Evolutionary conservation across 2,888 invertebrate species (phyloP), one percentile per base, ranked within the genome.

Genomic region (Leptopilina drosophilae): DNA sequence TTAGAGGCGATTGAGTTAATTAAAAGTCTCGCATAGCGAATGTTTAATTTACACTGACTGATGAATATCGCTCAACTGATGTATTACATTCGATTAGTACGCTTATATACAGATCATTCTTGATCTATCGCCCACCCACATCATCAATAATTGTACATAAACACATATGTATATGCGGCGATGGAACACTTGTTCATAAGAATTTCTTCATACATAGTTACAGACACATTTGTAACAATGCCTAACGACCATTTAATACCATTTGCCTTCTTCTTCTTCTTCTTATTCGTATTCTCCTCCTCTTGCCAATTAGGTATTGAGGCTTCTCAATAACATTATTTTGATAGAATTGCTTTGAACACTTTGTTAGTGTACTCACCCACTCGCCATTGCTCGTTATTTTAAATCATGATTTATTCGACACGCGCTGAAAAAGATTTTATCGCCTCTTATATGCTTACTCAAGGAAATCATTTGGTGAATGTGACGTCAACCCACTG

Each of bases 361-460:
- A 73, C 69, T 73, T 73, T 73, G 69, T 56, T 26, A 73, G 33
- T 49, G 20, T 66, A 66, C 42, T 66, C 69, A 33, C n/a, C 69
- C 69, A 73, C 33, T 73, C 33, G n/a, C 26, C 7, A 26, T 73
- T 53, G 53, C 69, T 73, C 69, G 69, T 73, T 73, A 73, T 53
- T 73, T 73, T 73, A 73, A 73, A 73, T 73, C 69, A 73, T 73
- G 69, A 73, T 53, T 73, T 73, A 73, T 73, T 73, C 33, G 56
- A 73, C 14, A 26, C 56, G 53, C 56, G 33, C 33, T 73, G 53
- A 56, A 73, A 62, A 73, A 73, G 26, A 73, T 73, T 73, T 73
- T 73, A 73, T 73, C 69, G 26, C 56, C 14, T 33, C 53, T 73
- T 56, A n/a, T 73, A n/a, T 53, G 53, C 9, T 26, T 33, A 73